Evolutionary conservation across 2,888 invertebrate species (phyloP), one percentile per base, ranked within the genome.

Genomic region (Drosophila mimetica): DNA sequence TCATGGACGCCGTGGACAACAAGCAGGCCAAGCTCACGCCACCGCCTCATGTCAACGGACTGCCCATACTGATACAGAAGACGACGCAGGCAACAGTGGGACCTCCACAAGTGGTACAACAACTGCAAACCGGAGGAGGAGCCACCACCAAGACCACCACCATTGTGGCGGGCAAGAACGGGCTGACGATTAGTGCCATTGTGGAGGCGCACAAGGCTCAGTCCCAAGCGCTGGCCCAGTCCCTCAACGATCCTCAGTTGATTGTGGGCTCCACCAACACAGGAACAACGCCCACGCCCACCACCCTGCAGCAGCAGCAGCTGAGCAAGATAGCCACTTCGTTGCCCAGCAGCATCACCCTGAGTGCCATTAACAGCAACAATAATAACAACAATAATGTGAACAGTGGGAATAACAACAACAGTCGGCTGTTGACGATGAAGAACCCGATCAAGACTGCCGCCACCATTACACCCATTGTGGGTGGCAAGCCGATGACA

Each of bases 231-330:
- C 44, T 55, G 28, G 73, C 64, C 13, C 77, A 71, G 20, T 48
- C 36, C 5, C 67, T 57, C 7, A 28, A 8, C 11, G 70, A 69
- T 11, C 20, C 54, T 2, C 72, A 71, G 39, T 13, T 71, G 11
- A 74, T 88, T 37, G 93, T 94, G 72, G 95, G 95, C 36, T 95
- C 95, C n/a, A 95, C 95, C 52, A 95, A 95, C 91, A 93, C 94
- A 75, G 95, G 95, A 70, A 95, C 95, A 34, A 93, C 95, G 77
- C 92, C 57, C 14, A 74, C 66, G 7, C 8, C 59, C n/a, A 60
- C 59, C n/a, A 60, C 59, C 1, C 58, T 75, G 18, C 79, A 86
- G 69, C 85, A 83, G 58, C 82, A 84, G 37, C 77, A 85, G 41
- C 53, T 89, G 4, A 79, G 80, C 37, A 89, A 89, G 65, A 83